Conservation (phyloP, 1,140 invertebrate genomes). For the Microplitis demolitor region DNA sequence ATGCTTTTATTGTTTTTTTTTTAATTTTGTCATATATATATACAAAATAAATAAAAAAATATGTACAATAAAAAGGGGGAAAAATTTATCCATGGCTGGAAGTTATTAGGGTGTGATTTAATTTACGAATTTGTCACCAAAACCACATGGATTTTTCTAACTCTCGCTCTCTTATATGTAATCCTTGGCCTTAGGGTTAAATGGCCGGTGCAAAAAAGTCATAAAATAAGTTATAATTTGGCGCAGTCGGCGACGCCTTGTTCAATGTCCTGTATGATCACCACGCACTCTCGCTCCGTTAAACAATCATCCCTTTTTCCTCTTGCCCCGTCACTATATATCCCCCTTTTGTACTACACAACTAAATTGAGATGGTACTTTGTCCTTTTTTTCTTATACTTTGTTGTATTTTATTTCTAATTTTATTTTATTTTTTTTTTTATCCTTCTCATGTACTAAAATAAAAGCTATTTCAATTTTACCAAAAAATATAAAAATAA, state of each 20-base stretch:
- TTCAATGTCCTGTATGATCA: slow-evolving; percentile 63
- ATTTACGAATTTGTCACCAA: slow-evolving; percentile 57
- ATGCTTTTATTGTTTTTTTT: background rate
- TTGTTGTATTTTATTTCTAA: background rate
- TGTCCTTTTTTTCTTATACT: slow-evolving; percentile 18
- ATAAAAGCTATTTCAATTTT: background rate
- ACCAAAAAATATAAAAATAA: background rate
- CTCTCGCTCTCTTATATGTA: background rate
- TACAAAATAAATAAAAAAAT: slow-evolving; percentile 1
- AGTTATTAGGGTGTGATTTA: slow-evolving; percentile 60
- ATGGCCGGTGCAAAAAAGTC: slow-evolving; percentile 62
- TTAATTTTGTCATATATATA: background rate
- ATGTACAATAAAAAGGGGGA: background rate
- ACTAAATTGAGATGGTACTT: slow-evolving; percentile 41
- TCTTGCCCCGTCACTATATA: background rate
- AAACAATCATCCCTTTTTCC: slow-evolving; percentile 35
- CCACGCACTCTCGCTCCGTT: slow-evolving; percentile 56
- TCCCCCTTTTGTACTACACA: slow-evolving; percentile 32
- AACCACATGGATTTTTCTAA: slow-evolving; percentile 31
- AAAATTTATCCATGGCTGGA: slow-evolving; percentile 34
- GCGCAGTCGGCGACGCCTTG: slow-evolving; percentile 58
- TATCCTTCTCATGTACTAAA: background rate
- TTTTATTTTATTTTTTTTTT: background rate
- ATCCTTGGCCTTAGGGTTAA: slow-evolving; percentile 47
- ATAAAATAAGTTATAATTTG: slow-evolving; percentile 65